A percentile compares a stretch with the other conserved stretches of the same genome.
phyloP scores from a whole-genome alignment of 2,113 vertebrate genomes.

The Xenus cinereus region DNA sequence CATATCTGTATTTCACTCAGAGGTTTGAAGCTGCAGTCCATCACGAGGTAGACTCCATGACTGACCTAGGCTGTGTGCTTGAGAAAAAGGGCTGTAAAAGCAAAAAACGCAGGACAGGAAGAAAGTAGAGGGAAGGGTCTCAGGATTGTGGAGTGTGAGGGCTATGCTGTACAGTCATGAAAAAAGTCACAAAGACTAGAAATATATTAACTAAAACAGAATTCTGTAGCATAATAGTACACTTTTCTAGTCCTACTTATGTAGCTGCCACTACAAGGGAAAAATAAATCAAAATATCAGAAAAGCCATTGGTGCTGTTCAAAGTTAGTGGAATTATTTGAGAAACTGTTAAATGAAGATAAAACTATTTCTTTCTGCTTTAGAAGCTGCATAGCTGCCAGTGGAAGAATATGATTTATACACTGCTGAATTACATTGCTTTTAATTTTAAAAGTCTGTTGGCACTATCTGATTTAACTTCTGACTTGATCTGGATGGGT shows the following conservation, averaged over 20 bases:
- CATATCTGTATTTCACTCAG: neutral
- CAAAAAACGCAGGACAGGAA: neutral
- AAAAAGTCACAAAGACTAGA: neutral
- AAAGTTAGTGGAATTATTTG: neutral
- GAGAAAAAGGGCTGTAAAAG: neutral
- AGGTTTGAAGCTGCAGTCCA: neutral
- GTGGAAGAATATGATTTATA: neutral
- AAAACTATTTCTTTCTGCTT: neutral
- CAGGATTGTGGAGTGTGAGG: neutral
- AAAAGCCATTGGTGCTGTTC: neutral
- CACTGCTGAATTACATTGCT: neutral
- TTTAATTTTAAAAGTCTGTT: neutral
- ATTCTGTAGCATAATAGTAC: neutral
- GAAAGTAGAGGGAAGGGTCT: neutral
- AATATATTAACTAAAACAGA: constrained; percentile 28
- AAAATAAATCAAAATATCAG: neutral
- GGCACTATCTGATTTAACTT: neutral
- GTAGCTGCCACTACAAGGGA: neutral
- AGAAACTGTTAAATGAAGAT: neutral
- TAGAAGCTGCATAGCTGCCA: neutral
- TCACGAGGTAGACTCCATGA: neutral
- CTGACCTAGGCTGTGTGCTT: neutral
- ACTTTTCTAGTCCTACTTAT: neutral
- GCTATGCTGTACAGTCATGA: neutral
- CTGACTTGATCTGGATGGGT: neutral